Evolutionary conservation across 2,113 vertebrate genomes (phyloP).

Genomic region (Irena cyanogastra): DNA sequence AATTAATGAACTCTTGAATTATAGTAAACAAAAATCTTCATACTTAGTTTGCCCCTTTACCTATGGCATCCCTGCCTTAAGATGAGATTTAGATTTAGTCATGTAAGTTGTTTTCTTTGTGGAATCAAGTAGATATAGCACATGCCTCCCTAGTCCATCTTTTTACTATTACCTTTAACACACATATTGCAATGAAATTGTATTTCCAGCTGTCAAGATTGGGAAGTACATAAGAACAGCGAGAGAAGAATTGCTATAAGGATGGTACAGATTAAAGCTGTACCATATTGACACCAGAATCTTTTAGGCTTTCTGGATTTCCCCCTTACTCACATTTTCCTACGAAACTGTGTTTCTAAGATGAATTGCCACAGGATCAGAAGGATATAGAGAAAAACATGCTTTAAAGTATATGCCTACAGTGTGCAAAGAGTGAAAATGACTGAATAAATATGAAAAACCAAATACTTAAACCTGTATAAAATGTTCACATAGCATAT

Average conservation of each 20-base stretch:
- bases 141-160: not conserved
- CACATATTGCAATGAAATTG: not conserved
- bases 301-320: not conserved
- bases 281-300: not conserved
- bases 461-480: not conserved
- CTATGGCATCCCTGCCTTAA: not conserved
- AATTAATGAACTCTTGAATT: not conserved
- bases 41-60: not conserved
- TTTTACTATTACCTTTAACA: not conserved
- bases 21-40: not conserved
- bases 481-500: not conserved
- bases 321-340: not conserved
- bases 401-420: accelerated
- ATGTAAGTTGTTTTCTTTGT: not conserved
- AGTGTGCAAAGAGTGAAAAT: not conserved
- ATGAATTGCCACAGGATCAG: accelerated
- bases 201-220: not conserved
- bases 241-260: not conserved
- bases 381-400: not conserved
- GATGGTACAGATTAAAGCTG: not conserved
- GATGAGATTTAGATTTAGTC: not conserved
- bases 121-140: not conserved
- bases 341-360: not conserved
- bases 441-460: not conserved
- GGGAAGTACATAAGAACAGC: not conserved